These are phyloP conservation scores for Hedychridium roseum DNA, from an alignment of 2,888 invertebrate species.

Conservation along the genomic window DNA sequence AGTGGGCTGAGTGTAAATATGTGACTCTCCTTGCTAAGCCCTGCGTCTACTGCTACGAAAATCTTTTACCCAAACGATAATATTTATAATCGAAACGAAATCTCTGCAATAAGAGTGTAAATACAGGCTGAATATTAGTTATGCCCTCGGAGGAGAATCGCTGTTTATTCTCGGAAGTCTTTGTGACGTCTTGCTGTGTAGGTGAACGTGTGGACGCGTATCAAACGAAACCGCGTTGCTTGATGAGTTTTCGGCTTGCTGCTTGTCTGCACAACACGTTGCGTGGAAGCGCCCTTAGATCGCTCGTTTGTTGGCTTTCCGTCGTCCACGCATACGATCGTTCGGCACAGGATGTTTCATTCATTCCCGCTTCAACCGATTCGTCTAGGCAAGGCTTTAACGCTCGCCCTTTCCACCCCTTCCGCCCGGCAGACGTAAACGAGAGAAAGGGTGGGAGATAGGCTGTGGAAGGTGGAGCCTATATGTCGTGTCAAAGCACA, in stretches of 20 bases:
- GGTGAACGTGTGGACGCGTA: neutral
- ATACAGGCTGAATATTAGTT: no score
- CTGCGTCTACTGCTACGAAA: no score
- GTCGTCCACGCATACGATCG: slow-evolving; percentile 31
- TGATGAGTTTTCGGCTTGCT: neutral
- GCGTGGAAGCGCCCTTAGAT: slow-evolving; percentile 49
- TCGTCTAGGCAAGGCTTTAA: slow-evolving; percentile 37
- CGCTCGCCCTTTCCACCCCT: slow-evolving; percentile 18
- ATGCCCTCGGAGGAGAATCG: no score
- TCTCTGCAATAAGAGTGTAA: no score
- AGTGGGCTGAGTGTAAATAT: no score
- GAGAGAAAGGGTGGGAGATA: slow-evolving; percentile 7
- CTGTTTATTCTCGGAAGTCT: no score
- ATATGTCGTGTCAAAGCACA: slow-evolving; percentile 3
- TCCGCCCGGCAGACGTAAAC: neutral
- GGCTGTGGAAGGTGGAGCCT: slow-evolving; percentile 3
- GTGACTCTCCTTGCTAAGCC: no score
- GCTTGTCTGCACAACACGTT: slow-evolving; percentile 54
- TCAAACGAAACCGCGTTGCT: neutral
- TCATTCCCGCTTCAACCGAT: slow-evolving; percentile 47
- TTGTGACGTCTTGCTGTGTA: no score
- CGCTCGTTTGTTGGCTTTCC: slow-evolving; percentile 30
- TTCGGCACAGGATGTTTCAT: slow-evolving; percentile 30
- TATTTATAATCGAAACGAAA: no score
- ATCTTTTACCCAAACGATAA: no score